These are phyloP conservation scores for Cichladusa arquata DNA, from an alignment of 2,113 vertebrate species.

Conservation along the genomic window DNA sequence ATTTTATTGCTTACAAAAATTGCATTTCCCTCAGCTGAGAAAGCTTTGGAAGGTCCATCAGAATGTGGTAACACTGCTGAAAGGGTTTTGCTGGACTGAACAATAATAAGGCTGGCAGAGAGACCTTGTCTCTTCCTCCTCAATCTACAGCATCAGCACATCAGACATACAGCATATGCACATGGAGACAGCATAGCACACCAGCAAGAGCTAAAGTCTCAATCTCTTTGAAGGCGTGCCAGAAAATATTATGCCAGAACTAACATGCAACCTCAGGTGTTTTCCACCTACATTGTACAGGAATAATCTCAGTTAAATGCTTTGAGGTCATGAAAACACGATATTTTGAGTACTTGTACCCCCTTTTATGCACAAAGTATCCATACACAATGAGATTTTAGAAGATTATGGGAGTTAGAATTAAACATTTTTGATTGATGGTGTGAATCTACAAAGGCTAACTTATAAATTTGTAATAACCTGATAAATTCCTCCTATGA, in stretches of 20 bases:
- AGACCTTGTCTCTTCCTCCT: rapidly evolving
- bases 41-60: neutral
- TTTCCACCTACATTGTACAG: neutral
- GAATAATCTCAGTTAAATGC: neutral
- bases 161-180: neutral
- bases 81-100: neutral
- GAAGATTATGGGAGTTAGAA: neutral
- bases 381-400: neutral
- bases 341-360: neutral
- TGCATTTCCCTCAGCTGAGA: neutral
- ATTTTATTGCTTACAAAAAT: conserved; percentile 34
- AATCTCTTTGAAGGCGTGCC: neutral
- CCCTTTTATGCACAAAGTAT: neutral
- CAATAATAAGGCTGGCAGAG: neutral
- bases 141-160: neutral
- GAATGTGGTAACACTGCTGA: too few species aligned
- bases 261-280: neutral
- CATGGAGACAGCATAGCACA: neutral
- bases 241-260: neutral
- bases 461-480: neutral
- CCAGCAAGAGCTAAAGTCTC: neutral
- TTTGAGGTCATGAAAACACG: neutral
- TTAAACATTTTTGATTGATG: neutral
- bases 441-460: neutral
- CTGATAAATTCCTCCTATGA: neutral